These are phyloP conservation scores for Coptotermes formosanus DNA, from an alignment of 1,140 invertebrate species.

Conservation along the genomic window DNA sequence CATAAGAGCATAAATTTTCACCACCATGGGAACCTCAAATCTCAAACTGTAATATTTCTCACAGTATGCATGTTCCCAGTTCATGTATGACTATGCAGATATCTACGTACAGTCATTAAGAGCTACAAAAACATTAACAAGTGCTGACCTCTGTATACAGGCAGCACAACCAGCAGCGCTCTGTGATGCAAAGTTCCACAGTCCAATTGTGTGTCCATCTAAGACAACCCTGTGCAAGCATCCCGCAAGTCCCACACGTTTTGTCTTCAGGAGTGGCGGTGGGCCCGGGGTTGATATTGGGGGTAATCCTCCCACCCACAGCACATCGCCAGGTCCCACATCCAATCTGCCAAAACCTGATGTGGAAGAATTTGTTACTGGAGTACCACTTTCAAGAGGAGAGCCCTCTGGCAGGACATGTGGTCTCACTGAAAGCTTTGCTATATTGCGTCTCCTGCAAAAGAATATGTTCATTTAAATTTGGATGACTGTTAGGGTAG, in stretches of 20 bases:
- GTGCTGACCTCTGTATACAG: conserved; percentile 68
- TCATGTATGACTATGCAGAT: no score
- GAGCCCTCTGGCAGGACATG: conserved; percentile 45
- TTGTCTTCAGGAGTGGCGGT: conserved; percentile 37
- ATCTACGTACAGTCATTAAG: no score
- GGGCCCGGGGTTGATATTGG: conserved; percentile 47
- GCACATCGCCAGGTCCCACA: conserved; percentile 50
- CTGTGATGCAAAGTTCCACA: conserved; percentile 82
- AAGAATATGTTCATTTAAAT: not conserved
- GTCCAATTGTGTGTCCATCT: conserved; percentile 74
- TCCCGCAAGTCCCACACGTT: conserved; percentile 58
- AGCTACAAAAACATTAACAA: not conserved
- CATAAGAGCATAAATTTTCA: no score
- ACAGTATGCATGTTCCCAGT: no score
- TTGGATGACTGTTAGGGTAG: no score
- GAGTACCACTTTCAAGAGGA: conserved; percentile 41
- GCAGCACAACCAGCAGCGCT: conserved; percentile 63
- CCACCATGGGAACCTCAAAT: no score
- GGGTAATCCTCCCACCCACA: conserved; percentile 59
- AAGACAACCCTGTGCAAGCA: conserved; percentile 77
- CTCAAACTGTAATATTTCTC: no score
- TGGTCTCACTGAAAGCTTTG: conserved; percentile 55
- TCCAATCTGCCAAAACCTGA: conserved; percentile 56
- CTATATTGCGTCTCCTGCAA: conserved; percentile 56
- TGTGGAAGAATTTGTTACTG: conserved; percentile 49